Conservation (phyloP, 2,888 invertebrate species). For the Drosophila paranaensis region DNA sequence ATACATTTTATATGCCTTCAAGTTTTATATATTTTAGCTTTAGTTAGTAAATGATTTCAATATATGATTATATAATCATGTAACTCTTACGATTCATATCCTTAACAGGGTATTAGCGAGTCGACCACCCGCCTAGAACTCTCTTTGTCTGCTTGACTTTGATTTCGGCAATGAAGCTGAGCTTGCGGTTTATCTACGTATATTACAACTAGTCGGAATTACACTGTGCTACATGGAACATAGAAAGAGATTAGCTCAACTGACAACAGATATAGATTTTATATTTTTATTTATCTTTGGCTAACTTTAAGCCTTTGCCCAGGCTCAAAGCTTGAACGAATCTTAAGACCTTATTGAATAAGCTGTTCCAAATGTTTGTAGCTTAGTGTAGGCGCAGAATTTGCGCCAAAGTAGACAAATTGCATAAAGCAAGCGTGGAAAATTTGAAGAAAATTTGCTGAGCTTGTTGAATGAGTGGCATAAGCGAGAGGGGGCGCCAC, state of each 20-base stretch:
- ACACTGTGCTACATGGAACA: slow-evolving; percentile 33
- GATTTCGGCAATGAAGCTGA: slow-evolving; percentile 52
- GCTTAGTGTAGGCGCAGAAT: slow-evolving; percentile 62
- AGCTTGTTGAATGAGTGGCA: slow-evolving; percentile 25
- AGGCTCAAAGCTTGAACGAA: neutral
- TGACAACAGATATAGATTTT: neutral
- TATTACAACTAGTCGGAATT: slow-evolving; percentile 34
- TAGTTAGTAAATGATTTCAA: too few relatives aligned
- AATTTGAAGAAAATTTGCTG: slow-evolving; percentile 69
- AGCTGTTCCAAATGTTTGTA: slow-evolving; percentile 14
- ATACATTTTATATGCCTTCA: too few relatives aligned
- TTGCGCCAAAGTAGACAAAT: slow-evolving; percentile 69
- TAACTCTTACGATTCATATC: neutral
- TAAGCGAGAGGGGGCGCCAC: neutral
- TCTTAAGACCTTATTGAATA: neutral
- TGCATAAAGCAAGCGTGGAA: slow-evolving; percentile 79
- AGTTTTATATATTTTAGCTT: too few relatives aligned
- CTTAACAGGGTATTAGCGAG: slow-evolving; percentile 3
- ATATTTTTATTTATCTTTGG: too few relatives aligned
- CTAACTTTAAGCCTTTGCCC: neutral
- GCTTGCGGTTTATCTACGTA: slow-evolving; percentile 29
- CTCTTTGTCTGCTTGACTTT: slow-evolving; percentile 61
- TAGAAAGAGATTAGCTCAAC: neutral
- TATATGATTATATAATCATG: neutral
- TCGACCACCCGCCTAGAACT: fast-evolving